Percentiles rank a stretch among this genome's conserved stretches.
phyloP scores from a whole-genome alignment of 2,113 vertebrate genomes.

The Lepisosteus oculatus region DNA sequence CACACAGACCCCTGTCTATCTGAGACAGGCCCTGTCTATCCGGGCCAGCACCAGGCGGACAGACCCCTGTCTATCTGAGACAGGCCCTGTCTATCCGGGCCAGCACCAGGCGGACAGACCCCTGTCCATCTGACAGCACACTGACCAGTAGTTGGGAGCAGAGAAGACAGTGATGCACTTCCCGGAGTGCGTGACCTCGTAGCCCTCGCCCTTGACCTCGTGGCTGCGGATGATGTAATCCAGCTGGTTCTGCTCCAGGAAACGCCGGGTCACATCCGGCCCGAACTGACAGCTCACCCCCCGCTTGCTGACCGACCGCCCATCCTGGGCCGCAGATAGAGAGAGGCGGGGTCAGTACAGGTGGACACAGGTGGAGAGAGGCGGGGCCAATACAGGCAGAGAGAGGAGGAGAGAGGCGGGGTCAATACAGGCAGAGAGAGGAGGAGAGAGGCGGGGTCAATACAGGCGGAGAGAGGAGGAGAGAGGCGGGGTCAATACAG shows the following conservation, averaged over 20 bases:
- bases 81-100: too few relatives aligned
- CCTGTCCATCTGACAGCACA: neutral
- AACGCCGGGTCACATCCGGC: constrained; percentile 82
- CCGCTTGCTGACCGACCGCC: constrained; percentile 84
- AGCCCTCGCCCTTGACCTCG: constrained; percentile 90
- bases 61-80: too few relatives aligned
- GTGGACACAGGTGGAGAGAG: too few relatives aligned
- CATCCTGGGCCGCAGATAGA: constrained; percentile 56
- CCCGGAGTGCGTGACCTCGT: constrained; percentile 89
- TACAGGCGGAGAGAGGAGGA: too few relatives aligned
- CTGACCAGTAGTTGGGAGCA: constrained; percentile 94
- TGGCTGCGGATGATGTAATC: constrained; percentile 91
- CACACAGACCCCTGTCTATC: too few relatives aligned
- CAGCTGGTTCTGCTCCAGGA: constrained; percentile 84
- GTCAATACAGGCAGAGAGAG: neutral
- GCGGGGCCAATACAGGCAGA: too few relatives aligned
- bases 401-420: neutral
- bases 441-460: neutral
- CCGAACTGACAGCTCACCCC: constrained; percentile 95
- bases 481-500: too few relatives aligned
- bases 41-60: too few relatives aligned
- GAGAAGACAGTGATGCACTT: constrained; percentile 95
- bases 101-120: too few relatives aligned
- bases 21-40: too few relatives aligned
- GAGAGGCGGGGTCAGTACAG: too few relatives aligned